A percentile compares a stretch with the other conserved stretches of the same genome.
phyloP scores from a whole-genome alignment of 2,113 vertebrate genomes.

The Pagrus major region DNA sequence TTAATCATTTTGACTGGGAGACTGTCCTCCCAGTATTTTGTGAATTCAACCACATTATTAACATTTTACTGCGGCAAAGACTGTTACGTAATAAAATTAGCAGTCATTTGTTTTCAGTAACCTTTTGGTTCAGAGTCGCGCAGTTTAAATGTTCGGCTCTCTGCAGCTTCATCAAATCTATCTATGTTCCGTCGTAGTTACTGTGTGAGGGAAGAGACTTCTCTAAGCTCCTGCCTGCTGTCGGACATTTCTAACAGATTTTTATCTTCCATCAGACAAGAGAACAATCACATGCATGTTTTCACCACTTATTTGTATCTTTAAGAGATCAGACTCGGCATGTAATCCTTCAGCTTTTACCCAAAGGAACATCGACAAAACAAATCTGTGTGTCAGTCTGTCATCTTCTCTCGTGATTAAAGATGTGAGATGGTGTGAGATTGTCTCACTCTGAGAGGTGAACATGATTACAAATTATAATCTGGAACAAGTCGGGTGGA shows the following conservation, averaged over 20 bases:
- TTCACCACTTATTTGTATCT: constrained; percentile 39
- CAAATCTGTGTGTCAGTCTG: constrained; percentile 17
- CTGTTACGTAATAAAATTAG: background rate
- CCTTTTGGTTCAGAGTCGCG: background rate
- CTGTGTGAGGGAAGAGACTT: background rate
- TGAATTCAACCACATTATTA: background rate
- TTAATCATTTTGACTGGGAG: background rate
- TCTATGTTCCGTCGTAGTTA: background rate
- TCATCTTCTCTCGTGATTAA: constrained; percentile 28
- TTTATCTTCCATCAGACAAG: constrained; percentile 18
- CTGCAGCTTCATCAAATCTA: constrained; percentile 1
- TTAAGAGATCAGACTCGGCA: constrained; percentile 7
- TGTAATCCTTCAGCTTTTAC: constrained; percentile 38
- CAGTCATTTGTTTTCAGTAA: background rate
- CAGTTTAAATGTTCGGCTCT: background rate
- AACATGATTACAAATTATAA: constrained; percentile 6
- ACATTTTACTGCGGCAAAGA: background rate
- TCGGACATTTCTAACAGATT: background rate
- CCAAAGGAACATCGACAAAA: constrained; percentile 1
- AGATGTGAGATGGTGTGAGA: constrained; percentile 13
- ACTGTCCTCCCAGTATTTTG: background rate
- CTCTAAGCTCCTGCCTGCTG: constrained; percentile 1
- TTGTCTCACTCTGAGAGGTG: constrained; percentile 17
- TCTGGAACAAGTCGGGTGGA: constrained; percentile 2
- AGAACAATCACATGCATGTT: constrained; percentile 39